phyloP scores from a whole-genome alignment of 2,113 vertebrate species.

The Anthoscopus minutus region DNA sequence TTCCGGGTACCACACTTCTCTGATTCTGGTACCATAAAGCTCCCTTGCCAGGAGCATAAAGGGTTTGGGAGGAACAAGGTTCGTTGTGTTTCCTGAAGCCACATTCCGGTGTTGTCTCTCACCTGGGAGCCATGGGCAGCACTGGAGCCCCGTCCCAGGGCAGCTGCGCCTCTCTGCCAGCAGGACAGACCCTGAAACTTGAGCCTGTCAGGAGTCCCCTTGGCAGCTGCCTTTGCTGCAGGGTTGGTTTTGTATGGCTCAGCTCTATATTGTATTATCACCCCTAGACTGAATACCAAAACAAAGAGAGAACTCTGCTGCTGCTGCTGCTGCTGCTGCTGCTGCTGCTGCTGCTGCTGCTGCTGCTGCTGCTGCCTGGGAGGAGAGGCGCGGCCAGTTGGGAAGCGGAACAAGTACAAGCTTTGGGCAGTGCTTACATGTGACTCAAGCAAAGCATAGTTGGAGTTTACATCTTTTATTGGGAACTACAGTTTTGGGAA shows the following conservation, averaged over 20 bases:
- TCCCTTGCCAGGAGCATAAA: background rate
- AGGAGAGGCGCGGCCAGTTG: background rate
- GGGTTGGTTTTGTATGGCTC: background rate
- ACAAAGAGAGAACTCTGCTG: background rate
- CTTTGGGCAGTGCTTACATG: background rate
- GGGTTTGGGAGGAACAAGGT: rapidly evolving
- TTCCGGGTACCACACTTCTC: background rate
- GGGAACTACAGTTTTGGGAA: background rate
- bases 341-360: background rate
- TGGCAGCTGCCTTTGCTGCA: background rate
- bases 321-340: background rate
- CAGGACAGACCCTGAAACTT: background rate
- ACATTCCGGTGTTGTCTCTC: rapidly evolving
- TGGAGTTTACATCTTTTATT: background rate
- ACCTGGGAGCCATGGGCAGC: rapidly evolving
- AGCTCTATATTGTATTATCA: background rate
- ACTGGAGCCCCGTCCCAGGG: background rate
- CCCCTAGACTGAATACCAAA: background rate
- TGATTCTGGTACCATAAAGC: background rate
- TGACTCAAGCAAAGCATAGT: background rate
- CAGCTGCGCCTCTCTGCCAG: background rate
- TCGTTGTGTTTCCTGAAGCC: background rate
- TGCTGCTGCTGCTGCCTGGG: background rate
- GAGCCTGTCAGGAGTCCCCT: background rate
- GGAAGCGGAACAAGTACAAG: background rate